Evolutionary conservation across 2,888 invertebrate species (phyloP).

Genomic region (Macropis europaea): DNA sequence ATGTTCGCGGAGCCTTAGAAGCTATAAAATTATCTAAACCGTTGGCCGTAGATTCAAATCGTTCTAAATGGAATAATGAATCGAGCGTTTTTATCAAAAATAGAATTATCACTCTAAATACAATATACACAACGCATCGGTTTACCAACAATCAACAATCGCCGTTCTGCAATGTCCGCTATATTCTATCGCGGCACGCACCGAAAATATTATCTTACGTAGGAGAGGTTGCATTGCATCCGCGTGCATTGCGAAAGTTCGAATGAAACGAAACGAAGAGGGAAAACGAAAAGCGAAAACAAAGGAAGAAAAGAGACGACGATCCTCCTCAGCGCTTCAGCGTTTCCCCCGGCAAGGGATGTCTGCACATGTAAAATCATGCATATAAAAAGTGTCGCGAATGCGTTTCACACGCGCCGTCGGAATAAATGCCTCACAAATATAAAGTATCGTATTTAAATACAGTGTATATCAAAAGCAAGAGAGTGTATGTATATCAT

Average conservation of each 20-base stretch:
- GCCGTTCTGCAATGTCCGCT: constrained; percentile 24
- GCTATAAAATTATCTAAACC: constrained; percentile 49
- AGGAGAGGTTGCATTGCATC: constrained; percentile 17
- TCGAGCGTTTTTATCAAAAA: constrained; percentile 56
- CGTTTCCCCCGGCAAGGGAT: neutral
- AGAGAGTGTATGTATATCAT: constrained; percentile 67
- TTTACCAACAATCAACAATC: constrained; percentile 50
- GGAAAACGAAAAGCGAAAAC: no score
- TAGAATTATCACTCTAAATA: constrained; percentile 52
- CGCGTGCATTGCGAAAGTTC: constrained; percentile 15
- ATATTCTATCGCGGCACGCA: constrained; percentile 17
- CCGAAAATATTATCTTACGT: constrained; percentile 46
- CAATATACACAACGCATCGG: constrained; percentile 47
- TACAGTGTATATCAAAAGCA: constrained; percentile 73
- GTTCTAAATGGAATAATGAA: constrained; percentile 47
- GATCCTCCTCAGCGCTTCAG: constrained; percentile 35
- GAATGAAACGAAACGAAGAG: no score
- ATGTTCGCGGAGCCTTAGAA: constrained; percentile 26
- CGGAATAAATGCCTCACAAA: constrained; percentile 67
- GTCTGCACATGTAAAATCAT: constrained; percentile 57
- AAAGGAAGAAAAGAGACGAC: constrained; percentile 40
- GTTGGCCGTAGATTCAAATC: constrained; percentile 21
- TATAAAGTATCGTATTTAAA: constrained; percentile 72
- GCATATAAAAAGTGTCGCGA: constrained; percentile 56
- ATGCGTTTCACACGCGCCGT: constrained; percentile 11